These are phyloP conservation scores for Penaeus monodon DNA, from an alignment of 2,888 invertebrate species.

Conservation along the genomic window DNA sequence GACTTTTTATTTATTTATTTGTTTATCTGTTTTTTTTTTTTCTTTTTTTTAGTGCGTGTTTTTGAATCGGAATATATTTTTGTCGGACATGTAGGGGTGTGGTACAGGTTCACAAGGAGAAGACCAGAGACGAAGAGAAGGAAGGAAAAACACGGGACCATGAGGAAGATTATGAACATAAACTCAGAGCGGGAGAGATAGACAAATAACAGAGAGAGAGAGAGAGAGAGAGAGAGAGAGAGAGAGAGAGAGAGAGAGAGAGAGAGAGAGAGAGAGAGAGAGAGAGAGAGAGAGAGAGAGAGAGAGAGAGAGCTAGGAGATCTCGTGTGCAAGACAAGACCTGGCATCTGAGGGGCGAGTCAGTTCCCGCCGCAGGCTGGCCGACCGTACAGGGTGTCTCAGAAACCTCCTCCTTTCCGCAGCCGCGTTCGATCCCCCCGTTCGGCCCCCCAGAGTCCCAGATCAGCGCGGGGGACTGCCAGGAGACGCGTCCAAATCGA, in stretches of 20 bases:
- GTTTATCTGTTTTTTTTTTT: background rate
- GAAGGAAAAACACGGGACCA: too few species aligned
- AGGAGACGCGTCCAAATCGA: background rate
- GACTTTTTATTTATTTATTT: background rate
- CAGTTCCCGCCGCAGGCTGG: conserved; percentile 7
- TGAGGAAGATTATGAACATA: too few species aligned
- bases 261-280: too few species aligned
- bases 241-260: too few species aligned
- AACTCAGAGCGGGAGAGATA: too few species aligned
- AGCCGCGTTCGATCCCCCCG: background rate
- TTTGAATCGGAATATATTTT: too few species aligned
- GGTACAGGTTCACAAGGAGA: too few species aligned
- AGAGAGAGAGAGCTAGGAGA: background rate
- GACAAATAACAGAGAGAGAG: too few species aligned
- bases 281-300: too few species aligned
- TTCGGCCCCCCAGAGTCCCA: background rate
- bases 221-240: too few species aligned
- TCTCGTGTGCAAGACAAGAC: conserved; percentile 11
- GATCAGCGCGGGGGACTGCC: background rate
- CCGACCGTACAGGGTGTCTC: conserved; percentile 8
- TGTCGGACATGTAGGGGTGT: too few species aligned
- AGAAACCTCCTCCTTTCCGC: background rate
- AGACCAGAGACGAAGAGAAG: too few species aligned
- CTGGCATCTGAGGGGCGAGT: conserved; percentile 19
- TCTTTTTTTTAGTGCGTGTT: background rate